phyloP scores from a whole-genome alignment of 1,140 invertebrate genomes.

The Drosophila grimshawi region DNA sequence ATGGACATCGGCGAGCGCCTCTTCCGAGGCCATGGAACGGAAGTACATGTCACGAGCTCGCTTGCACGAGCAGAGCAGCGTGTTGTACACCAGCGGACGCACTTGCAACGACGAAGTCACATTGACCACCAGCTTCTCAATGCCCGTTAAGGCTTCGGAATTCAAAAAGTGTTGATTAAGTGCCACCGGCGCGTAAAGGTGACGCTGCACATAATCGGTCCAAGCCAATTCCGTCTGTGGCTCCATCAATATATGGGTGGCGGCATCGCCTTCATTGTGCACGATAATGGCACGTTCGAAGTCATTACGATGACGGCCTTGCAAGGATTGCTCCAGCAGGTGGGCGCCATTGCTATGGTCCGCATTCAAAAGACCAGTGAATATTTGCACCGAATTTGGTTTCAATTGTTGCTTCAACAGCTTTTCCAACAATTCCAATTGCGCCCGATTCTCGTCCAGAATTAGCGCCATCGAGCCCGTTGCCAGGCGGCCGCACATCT shows the following conservation, averaged over 20 bases:
- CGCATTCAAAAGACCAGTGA: slow-evolving; percentile 24
- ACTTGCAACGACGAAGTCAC: slow-evolving; percentile 95
- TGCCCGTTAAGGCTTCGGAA: slow-evolving; percentile 78
- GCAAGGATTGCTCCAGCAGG: slow-evolving; percentile 46
- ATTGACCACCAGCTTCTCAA: slow-evolving; percentile 89
- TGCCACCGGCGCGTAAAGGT: slow-evolving; percentile 91
- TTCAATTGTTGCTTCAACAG: slow-evolving; percentile 40
- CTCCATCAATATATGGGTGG: slow-evolving; percentile 86
- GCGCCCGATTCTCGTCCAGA: slow-evolving; percentile 88
- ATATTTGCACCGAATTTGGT: slow-evolving; percentile 33
- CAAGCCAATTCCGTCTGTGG: slow-evolving; percentile 87
- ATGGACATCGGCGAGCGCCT: slow-evolving; percentile 86
- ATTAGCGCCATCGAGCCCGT: slow-evolving; percentile 89
- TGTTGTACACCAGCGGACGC: slow-evolving; percentile 89
- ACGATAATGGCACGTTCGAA: slow-evolving; percentile 91
- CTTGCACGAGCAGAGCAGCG: slow-evolving; percentile 93
- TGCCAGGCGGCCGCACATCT: slow-evolving; percentile 87
- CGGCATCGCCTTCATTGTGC: slow-evolving; percentile 96
- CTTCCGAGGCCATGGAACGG: slow-evolving; percentile 90
- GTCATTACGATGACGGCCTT: neutral
- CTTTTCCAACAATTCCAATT: slow-evolving; percentile 45
- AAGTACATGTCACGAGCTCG: slow-evolving; percentile 96
- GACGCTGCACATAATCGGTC: slow-evolving; percentile 90
- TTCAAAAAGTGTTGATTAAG: slow-evolving; percentile 91
- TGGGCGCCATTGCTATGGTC: slow-evolving; percentile 40